phyloP scores from a whole-genome alignment of 2,888 invertebrate species.

The Acanthococcus lagerstroemiae region DNA sequence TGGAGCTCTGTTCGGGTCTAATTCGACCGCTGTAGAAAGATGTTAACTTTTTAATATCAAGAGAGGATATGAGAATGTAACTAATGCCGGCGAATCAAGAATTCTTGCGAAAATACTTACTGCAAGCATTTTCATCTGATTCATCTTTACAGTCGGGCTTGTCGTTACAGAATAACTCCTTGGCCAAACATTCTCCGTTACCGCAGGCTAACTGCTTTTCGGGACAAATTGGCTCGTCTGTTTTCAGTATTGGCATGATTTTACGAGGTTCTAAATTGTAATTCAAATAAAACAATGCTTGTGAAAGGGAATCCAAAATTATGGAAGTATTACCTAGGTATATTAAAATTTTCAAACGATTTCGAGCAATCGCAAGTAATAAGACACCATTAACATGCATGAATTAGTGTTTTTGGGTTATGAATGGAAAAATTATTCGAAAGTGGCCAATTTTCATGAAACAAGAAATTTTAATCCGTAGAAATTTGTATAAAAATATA shows the following conservation, averaged over 20 bases:
- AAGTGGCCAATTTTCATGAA: too few relatives aligned
- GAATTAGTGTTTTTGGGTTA: too few relatives aligned
- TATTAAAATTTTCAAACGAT: too few relatives aligned
- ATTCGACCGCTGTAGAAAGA: constrained; percentile 61
- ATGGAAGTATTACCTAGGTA: too few relatives aligned
- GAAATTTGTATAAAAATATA: too few relatives aligned
- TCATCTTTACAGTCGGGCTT: constrained; percentile 87
- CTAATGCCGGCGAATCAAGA: neutral
- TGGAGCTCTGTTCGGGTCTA: constrained; percentile 83
- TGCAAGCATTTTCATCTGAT: constrained; percentile 89
- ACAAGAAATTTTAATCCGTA: too few relatives aligned
- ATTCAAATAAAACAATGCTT: too few relatives aligned
- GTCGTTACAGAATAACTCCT: constrained; percentile 85
- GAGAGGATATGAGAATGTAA: neutral
- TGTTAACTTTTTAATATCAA: neutral
- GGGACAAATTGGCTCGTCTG: constrained; percentile 85
- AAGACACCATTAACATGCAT: too few relatives aligned
- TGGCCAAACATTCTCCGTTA: constrained; percentile 83
- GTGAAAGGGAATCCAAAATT: too few relatives aligned
- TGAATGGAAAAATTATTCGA: too few relatives aligned
- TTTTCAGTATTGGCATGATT: constrained; percentile 76
- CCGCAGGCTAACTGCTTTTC: constrained; percentile 85
- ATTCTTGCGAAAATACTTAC: constrained; percentile 54
- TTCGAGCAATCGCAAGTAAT: too few relatives aligned
- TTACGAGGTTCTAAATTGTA: constrained; percentile 82